Evolutionary conservation across 2,888 invertebrate genomes (phyloP).

Genomic region (Anoplius nigerrimus): DNA sequence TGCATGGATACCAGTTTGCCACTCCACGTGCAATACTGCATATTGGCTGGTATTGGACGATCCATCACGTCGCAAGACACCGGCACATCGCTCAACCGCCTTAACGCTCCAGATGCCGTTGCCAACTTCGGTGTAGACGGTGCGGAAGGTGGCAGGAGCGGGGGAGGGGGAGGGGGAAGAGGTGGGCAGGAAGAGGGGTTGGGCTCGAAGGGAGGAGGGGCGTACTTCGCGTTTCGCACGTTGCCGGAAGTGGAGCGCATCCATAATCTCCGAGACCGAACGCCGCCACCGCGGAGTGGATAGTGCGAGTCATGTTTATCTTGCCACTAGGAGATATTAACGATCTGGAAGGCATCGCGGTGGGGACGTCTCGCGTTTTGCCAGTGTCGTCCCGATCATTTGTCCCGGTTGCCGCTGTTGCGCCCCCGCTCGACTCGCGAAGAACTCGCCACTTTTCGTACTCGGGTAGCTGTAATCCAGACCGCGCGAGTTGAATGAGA

Average conservation of each 20-base stretch:
- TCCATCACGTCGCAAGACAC: conserved; percentile 68
- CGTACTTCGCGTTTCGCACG: conserved; percentile 47
- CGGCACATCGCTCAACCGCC: conserved; percentile 66
- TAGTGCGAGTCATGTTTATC: conserved; percentile 35
- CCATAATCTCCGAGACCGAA: conserved; percentile 46
- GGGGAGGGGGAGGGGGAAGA: neutral
- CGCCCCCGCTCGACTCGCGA: neutral
- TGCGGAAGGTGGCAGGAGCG: neutral
- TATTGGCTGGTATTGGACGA: conserved; percentile 69
- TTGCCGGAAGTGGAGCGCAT: conserved; percentile 54
- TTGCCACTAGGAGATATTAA: conserved; percentile 49
- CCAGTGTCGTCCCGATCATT: conserved; percentile 13
- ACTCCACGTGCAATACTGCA: conserved; percentile 64
- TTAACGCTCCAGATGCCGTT: conserved; percentile 65
- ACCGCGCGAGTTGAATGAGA: too few species aligned
- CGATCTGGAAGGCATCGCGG: conserved; percentile 27
- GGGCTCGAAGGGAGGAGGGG: conserved; percentile 27
- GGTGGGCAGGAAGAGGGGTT: conserved; percentile 2
- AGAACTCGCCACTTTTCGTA: neutral
- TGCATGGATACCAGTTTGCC: conserved; percentile 67
- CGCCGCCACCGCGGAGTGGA: conserved; percentile 10
- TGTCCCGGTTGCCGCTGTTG: neutral
- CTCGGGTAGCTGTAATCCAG: too few species aligned
- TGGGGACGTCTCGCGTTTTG: conserved; percentile 13
- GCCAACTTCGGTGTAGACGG: conserved; percentile 55